These are phyloP conservation scores for Willisornis vidua DNA, from an alignment of 2,113 vertebrate genomes.

Conservation along the genomic window DNA sequence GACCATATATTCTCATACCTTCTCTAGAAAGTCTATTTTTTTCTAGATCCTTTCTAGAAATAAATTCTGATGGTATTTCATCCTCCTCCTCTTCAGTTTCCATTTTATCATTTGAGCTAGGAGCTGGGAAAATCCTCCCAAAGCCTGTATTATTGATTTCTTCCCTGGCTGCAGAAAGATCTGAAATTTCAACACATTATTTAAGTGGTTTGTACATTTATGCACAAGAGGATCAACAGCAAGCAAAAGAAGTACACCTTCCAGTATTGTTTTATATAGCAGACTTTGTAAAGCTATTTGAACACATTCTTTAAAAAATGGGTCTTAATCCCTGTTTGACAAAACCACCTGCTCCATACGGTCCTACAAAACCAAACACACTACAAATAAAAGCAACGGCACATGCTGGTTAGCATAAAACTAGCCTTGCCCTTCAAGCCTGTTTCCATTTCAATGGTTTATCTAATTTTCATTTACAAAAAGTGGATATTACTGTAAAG, in stretches of 20 bases:
- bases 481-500: neutral
- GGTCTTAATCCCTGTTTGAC: neutral
- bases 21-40: constrained; percentile 89
- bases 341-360: neutral
- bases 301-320: neutral
- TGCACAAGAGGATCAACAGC: neutral
- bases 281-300: neutral
- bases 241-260: neutral
- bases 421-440: neutral
- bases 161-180: constrained; percentile 21
- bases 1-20: constrained; percentile 73
- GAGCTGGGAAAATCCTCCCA: constrained; percentile 91
- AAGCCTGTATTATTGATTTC: constrained; percentile 81
- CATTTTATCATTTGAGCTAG: constrained; percentile 74
- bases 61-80: constrained; percentile 85
- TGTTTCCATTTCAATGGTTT: neutral
- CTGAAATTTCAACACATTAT: constrained; percentile 44
- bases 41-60: constrained; percentile 91
- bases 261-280: neutral
- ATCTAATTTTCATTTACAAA: neutral
- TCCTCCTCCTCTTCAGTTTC: constrained; percentile 82
- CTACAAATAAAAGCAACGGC: neutral
- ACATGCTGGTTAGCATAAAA: neutral
- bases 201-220: neutral
- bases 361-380: neutral